phyloP scores from a whole-genome alignment of 2,888 invertebrate species.

The Ligdia adustata region DNA sequence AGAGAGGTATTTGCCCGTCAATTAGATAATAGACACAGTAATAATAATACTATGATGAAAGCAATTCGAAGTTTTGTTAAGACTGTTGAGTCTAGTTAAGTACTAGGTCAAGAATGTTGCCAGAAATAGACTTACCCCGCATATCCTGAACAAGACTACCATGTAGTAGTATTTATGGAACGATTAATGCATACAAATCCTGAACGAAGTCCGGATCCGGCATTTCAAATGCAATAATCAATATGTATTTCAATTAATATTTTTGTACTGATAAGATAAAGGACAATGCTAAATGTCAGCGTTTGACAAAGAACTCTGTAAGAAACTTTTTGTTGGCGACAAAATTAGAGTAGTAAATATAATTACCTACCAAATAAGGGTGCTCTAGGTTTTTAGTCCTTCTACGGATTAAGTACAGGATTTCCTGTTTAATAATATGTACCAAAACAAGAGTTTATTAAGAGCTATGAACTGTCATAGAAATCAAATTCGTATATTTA shows the following conservation, averaged over 20 bases:
- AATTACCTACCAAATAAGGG: too few relatives aligned
- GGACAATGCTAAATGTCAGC: slow-evolving; percentile 10
- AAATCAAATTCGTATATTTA: too few relatives aligned
- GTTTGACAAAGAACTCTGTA: slow-evolving; percentile 2
- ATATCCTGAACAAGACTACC: slow-evolving; percentile 6
- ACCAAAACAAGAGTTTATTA: too few relatives aligned
- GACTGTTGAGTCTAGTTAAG: not conserved
- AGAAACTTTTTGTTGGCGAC: slow-evolving; percentile 8
- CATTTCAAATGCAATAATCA: not conserved
- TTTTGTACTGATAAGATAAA: slow-evolving; percentile 4
- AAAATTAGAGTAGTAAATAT: too few relatives aligned
- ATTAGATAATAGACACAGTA: too few relatives aligned
- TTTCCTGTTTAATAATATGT: too few relatives aligned
- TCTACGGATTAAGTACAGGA: not conserved
- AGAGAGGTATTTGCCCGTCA: too few relatives aligned
- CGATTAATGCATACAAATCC: not conserved
- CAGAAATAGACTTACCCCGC: slow-evolving; percentile 6
- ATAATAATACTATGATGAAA: too few relatives aligned
- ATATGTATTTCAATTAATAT: not conserved
- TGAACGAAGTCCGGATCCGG: slow-evolving; percentile 18
- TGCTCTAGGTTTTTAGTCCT: not conserved
- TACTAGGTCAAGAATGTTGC: slow-evolving; percentile 8
- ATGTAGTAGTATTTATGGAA: not conserved
- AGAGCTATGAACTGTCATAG: too few relatives aligned
- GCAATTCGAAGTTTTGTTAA: too few relatives aligned